These are phyloP conservation scores for Leptosomus discolor DNA, from an alignment of 2,113 vertebrate species.

Conservation along the genomic window DNA sequence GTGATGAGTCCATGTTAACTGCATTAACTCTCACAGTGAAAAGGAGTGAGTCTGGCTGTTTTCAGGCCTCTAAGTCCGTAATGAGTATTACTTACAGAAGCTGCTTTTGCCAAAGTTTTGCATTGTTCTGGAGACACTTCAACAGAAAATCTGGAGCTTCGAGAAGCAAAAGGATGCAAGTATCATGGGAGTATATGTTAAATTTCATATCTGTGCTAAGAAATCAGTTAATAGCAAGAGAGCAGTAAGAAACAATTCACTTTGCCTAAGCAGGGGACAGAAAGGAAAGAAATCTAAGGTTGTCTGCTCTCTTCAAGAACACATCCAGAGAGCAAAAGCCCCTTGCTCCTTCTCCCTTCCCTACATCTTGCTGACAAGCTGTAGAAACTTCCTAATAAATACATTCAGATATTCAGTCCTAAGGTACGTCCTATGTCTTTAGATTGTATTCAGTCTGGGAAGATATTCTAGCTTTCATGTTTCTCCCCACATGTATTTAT, in stretches of 20 bases:
- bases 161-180: background rate
- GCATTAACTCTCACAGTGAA: background rate
- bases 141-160: background rate
- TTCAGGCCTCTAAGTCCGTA: background rate
- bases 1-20: background rate
- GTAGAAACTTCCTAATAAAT: background rate
- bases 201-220: background rate
- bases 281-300: background rate
- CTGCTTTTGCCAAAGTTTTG: background rate
- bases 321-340: background rate
- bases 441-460: background rate
- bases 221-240: background rate
- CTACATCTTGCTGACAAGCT: background rate
- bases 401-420: background rate
- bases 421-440: background rate
- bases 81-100: background rate
- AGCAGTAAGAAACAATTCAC: background rate
- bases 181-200: background rate
- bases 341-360: background rate
- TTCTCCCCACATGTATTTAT: background rate
- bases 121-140: background rate
- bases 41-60: background rate
- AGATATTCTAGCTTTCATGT: background rate
- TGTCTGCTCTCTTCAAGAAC: background rate
- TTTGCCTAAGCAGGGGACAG: background rate